Percentiles rank a stretch among this genome's conserved stretches.
These are phyloP conservation scores for Glomeris marginata DNA, from an alignment of 2,888 invertebrate species.

Conservation along the genomic window DNA sequence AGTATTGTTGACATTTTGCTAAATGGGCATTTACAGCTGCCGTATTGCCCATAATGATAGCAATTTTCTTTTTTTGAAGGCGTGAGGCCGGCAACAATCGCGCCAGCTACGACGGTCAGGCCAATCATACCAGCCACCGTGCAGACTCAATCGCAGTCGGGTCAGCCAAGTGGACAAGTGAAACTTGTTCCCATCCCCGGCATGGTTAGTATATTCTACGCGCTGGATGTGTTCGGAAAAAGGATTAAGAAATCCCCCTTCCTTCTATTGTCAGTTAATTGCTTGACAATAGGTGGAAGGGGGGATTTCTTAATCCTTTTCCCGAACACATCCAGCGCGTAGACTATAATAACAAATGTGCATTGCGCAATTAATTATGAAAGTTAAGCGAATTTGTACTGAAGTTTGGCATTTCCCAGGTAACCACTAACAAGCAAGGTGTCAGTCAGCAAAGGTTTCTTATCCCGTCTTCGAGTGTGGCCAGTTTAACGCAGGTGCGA, in stretches of 20 bases:
- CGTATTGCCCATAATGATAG: too few relatives aligned
- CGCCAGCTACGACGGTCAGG: slow-evolving; percentile 9
- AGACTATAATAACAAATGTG: too few relatives aligned
- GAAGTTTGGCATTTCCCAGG: slow-evolving; percentile 16
- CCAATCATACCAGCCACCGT: too few relatives aligned
- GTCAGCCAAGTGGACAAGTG: slow-evolving; percentile 18
- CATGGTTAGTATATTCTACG: slow-evolving; percentile 3
- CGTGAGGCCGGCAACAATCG: slow-evolving; percentile 15
- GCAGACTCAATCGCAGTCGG: slow-evolving; percentile 10
- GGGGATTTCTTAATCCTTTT: too few relatives aligned
- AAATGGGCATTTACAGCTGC: too few relatives aligned
- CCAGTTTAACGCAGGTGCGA: slow-evolving; percentile 23
- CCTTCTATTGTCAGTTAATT: too few relatives aligned
- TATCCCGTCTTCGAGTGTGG: slow-evolving; percentile 17
- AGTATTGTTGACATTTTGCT: background rate
- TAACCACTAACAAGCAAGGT: slow-evolving; percentile 17
- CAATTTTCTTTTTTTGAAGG: slow-evolving; percentile 1
- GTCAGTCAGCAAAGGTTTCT: slow-evolving; percentile 14
- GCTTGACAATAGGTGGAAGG: too few relatives aligned
- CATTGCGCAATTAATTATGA: too few relatives aligned
- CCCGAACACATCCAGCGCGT: too few relatives aligned
- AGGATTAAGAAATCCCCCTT: too few relatives aligned
- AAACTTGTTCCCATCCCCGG: slow-evolving; percentile 24
- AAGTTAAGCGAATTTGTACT: background rate
- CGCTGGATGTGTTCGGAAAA: too few relatives aligned